Evolutionary conservation across 1,140 invertebrate genomes (phyloP), one percentile per base, ranked within the genome.

Genomic region (Drosophila mayri): DNA sequence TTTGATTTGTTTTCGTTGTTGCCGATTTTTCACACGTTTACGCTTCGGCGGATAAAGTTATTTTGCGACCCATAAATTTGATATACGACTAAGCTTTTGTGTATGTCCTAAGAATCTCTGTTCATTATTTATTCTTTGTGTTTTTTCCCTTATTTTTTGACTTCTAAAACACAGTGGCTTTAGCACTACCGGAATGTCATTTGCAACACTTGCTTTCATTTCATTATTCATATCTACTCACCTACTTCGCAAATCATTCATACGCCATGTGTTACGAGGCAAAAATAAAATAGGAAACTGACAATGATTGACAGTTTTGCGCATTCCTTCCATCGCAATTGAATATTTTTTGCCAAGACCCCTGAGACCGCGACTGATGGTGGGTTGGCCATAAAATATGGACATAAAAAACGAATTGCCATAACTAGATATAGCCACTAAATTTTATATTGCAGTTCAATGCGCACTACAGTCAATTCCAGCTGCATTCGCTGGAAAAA

Each of bases 241-340:
- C 44, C 60, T 52, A 57, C 46, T 65, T 25, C 25, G 43, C 62
- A 54, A 43, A 76, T 76, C 52, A 60, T 30, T 60, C 67, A 37
- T 50, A n/a, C 54, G 52, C 54, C 67, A 72, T 72, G 66, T 72
- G 52, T 37, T 50, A 35, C 70, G 38, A 5, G 14, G 30, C 18
- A 11, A 35, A 57, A 76, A 65, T 64, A 66, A 65, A 52, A 32
- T 20, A 52, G 32, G 18, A 50, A 73, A 41, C 38, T 76, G 60
- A 66, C 52, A 65, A 76, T 76, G 72, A 76, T 76, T 76, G 61
- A 76, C 72, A 76, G 72, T 38, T 58, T 65, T 46, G 70, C 32
- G 70, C 70, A 74, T 52, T 76, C 25, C 18, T 28, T 38, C 25
- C 43, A 38, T 46, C 8, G 71, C 73, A 76, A 75, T 76, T 76